Percentiles rank a stretch among this genome's conserved stretches.
Conservation (phyloP, 2,888 invertebrate species). For the Nebria salina region DNA sequence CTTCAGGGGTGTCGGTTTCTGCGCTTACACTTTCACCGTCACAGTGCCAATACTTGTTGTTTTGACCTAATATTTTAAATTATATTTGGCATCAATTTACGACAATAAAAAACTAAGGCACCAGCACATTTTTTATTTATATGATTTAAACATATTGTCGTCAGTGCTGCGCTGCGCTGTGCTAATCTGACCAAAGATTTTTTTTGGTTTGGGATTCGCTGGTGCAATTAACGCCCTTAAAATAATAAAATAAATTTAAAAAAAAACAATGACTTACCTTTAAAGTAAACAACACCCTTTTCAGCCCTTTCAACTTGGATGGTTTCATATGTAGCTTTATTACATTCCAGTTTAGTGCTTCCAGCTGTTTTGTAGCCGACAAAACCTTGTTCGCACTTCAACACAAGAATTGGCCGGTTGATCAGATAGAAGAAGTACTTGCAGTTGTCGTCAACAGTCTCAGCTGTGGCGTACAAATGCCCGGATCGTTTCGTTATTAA, state of each 20-base stretch:
- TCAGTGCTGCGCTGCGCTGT: no score
- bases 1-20: slow-evolving; percentile 83
- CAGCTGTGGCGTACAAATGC: slow-evolving; percentile 89
- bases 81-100: no score
- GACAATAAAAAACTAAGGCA: no score
- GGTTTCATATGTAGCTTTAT: slow-evolving; percentile 93
- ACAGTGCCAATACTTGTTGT: slow-evolving; percentile 94
- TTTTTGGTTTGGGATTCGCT: not conserved
- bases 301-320: slow-evolving; percentile 90
- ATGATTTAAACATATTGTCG: no score
- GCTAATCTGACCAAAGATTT: no score
- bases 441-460: slow-evolving; percentile 84
- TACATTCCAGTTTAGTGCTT: slow-evolving; percentile 89
- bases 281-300: slow-evolving; percentile 89
- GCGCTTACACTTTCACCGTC: slow-evolving; percentile 88
- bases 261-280: slow-evolving; percentile 69
- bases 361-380: slow-evolving; percentile 87
- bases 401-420: slow-evolving; percentile 91
- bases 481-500: slow-evolving; percentile 94
- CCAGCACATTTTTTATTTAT: no score
- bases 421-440: slow-evolving; percentile 95
- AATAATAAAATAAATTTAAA: not conserved
- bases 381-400: slow-evolving; percentile 96
- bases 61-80: slow-evolving; percentile 73
- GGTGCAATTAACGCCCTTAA: not conserved